Percentiles rank a stretch among this genome's conserved stretches.
Conservation (phyloP, 2,113 vertebrate species). For the Triplophysa rosa region DNA sequence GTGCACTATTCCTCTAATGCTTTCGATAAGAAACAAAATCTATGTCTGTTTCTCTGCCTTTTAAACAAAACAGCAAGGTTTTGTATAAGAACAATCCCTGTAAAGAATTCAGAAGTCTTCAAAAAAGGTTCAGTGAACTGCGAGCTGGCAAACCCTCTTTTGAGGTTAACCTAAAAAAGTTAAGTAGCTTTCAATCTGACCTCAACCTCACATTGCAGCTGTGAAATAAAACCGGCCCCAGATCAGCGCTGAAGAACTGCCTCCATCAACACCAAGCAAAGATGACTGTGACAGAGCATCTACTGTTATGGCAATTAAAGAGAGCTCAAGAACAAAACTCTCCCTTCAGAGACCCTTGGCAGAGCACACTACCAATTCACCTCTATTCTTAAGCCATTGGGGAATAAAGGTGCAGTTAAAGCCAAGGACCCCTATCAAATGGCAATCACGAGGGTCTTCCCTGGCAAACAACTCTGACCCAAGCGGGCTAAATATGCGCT, state of each 20-base stretch:
- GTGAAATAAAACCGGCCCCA: constrained; percentile 32
- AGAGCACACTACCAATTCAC: constrained; percentile 46
- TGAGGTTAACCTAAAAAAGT: constrained; percentile 24
- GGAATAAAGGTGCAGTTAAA: constrained; percentile 37
- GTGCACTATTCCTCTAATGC: too few species aligned
- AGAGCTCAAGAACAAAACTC: constrained; percentile 47
- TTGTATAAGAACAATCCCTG: not conserved
- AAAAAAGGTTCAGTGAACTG: not conserved
- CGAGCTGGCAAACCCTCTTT: constrained; percentile 1
- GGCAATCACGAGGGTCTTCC: not conserved
- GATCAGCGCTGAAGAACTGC: constrained; percentile 48
- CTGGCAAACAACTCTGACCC: not conserved
- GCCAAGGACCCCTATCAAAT: constrained; percentile 34
- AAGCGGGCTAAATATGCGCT: not conserved
- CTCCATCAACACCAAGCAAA: constrained; percentile 40
- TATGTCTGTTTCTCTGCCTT: too few species aligned
- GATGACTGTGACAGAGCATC: constrained; percentile 37
- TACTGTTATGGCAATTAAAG: constrained; percentile 55
- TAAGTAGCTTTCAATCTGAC: constrained; percentile 26
- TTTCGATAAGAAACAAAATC: too few species aligned
- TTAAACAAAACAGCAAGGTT: not conserved
- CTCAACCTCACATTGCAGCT: constrained; percentile 41
- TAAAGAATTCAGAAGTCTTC: not conserved
- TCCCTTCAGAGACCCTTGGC: constrained; percentile 52
- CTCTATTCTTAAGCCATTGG: constrained; percentile 32